Evolutionary conservation across 2,113 vertebrate genomes (phyloP).

Genomic region (Leucopsar rothschildi): DNA sequence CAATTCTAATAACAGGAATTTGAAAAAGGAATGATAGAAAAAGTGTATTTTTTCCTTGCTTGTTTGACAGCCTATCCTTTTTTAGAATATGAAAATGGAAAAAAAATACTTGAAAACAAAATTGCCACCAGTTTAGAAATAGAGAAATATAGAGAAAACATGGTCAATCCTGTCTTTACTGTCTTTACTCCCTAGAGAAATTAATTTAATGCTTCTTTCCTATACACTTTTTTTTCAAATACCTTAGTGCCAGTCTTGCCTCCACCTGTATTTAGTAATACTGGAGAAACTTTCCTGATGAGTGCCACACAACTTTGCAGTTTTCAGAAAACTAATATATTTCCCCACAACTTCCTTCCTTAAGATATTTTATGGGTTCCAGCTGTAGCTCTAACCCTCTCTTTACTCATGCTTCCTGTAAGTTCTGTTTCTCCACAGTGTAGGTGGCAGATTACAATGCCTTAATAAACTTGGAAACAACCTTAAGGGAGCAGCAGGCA

Average conservation of each 20-base stretch:
- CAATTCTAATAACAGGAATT: conserved; percentile 10
- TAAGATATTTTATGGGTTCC: background rate
- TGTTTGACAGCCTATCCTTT: background rate
- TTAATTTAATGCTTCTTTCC: background rate
- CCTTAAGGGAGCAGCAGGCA: background rate
- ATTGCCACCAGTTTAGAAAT: background rate
- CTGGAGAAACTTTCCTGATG: background rate
- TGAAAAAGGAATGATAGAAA: background rate
- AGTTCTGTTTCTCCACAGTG: fast-evolving
- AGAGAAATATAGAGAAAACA: background rate
- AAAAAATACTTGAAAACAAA: background rate
- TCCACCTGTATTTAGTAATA: background rate
- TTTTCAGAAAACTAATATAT: background rate
- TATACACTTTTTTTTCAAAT: background rate
- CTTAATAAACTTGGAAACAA: background rate
- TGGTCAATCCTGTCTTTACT: background rate
- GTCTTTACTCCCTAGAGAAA: background rate
- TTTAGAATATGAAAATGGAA: background rate
- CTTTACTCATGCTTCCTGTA: background rate
- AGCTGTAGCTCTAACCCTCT: background rate
- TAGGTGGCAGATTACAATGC: background rate
- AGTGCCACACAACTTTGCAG: background rate
- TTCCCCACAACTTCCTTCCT: background rate
- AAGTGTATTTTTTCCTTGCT: background rate
- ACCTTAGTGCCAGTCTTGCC: fast-evolving